These are phyloP conservation scores for Xiphophorus birchmanni DNA, from an alignment of 2,797 vertebrate genomes.

Conservation along the genomic window DNA sequence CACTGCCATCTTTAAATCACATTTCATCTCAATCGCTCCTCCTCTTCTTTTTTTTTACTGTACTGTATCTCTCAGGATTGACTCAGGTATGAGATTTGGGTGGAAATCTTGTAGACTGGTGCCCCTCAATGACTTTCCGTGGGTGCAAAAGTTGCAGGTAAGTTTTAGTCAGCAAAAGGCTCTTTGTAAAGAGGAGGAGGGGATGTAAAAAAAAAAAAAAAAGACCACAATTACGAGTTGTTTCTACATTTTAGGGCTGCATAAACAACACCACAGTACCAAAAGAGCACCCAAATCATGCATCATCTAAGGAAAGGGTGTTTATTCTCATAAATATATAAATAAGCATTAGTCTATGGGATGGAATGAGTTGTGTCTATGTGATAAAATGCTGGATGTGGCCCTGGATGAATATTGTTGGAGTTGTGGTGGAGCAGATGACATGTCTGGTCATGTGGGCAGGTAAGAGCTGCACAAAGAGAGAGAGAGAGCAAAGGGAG, in stretches of 20 bases:
- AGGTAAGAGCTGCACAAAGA: slow-evolving; percentile 62
- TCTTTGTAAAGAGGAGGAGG: neutral
- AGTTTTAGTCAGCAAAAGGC: neutral
- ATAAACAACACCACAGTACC: neutral
- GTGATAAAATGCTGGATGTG: slow-evolving; percentile 20
- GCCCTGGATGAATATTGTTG: slow-evolving; percentile 33
- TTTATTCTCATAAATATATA: neutral
- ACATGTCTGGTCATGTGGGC: slow-evolving; percentile 84
- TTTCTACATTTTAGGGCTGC: neutral
- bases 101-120: slow-evolving; percentile 55
- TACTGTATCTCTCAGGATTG: slow-evolving; percentile 24
- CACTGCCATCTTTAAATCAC: slow-evolving; percentile 80
- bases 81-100: slow-evolving; percentile 55
- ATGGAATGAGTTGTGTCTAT: slow-evolving; percentile 8
- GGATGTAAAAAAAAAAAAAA: neutral
- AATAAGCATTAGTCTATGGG: neutral
- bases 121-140: slow-evolving; percentile 68
- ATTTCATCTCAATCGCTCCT: slow-evolving; percentile 70
- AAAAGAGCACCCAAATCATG: neutral
- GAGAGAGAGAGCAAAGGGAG: slow-evolving; percentile 36
- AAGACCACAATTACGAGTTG: neutral
- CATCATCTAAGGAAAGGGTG: neutral
- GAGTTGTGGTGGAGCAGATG: slow-evolving; percentile 44
- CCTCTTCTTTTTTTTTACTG: slow-evolving; percentile 42
- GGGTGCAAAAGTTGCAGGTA: slow-evolving; percentile 34